These are phyloP conservation scores for Callipepla squamata DNA, from an alignment of 2,113 vertebrate species.

Conservation along the genomic window DNA sequence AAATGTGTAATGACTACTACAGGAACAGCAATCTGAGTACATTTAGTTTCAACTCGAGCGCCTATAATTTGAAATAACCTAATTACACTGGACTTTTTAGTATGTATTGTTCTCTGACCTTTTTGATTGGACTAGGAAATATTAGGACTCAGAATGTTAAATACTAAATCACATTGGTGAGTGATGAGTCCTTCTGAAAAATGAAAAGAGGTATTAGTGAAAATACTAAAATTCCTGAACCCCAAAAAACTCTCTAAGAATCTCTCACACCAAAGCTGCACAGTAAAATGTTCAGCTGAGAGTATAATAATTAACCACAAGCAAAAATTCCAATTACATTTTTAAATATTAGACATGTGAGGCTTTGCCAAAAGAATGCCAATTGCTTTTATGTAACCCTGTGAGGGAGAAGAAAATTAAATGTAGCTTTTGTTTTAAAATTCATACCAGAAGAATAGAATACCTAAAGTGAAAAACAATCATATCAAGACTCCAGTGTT, in stretches of 20 bases:
- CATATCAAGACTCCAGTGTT: neutral
- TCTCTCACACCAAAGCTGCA: neutral
- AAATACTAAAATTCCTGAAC: neutral
- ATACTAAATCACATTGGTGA: constrained; percentile 30
- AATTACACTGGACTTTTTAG: constrained; percentile 15
- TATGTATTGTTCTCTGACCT: constrained; percentile 21
- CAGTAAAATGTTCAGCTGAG: neutral
- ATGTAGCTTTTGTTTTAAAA: neutral
- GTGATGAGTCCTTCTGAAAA: constrained; percentile 22
- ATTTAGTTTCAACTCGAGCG: constrained; percentile 28
- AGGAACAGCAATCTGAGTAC: neutral
- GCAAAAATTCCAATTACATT: neutral
- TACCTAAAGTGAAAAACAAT: neutral
- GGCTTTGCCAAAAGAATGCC: neutral
- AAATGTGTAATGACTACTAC: neutral
- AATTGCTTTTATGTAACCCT: neutral
- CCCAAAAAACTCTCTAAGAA: neutral
- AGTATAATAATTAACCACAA: neutral
- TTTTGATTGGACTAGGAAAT: constrained; percentile 38
- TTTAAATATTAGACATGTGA: neutral
- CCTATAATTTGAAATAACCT: constrained; percentile 24
- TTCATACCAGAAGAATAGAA: neutral
- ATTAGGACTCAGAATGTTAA: constrained; percentile 17
- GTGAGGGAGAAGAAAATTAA: neutral
- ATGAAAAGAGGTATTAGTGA: neutral